phyloP scores from a whole-genome alignment of 2,888 invertebrate species.

The Eupeodes latifasciatus region DNA sequence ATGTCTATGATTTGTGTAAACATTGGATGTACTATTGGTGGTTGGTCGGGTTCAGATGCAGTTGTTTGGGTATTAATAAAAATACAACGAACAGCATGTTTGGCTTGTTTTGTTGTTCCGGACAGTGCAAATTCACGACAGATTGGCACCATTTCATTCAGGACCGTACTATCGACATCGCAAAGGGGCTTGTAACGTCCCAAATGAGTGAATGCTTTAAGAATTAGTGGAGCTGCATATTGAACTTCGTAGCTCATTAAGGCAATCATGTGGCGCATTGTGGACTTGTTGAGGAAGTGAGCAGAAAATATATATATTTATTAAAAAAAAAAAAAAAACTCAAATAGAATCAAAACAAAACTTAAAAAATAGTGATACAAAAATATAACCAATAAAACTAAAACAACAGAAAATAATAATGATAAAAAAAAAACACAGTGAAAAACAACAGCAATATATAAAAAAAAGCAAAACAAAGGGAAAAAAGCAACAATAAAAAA shows the following conservation, averaged over 20 bases:
- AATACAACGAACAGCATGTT: slow-evolving; percentile 97
- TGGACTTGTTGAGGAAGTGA: slow-evolving; percentile 94
- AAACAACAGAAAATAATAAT: too few species aligned
- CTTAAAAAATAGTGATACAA: too few species aligned
- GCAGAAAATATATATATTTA: slow-evolving; percentile 98
- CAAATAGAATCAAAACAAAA: too few species aligned
- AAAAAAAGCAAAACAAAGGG: too few species aligned
- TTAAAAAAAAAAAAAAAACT: too few species aligned
- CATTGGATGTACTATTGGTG: slow-evolving; percentile 86
- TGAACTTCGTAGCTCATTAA: slow-evolving; percentile 89
- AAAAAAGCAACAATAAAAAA: too few species aligned
- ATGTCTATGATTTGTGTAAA: slow-evolving; percentile 94
- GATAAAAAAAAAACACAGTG: too few species aligned
- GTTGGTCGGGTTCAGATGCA: slow-evolving; percentile 63
- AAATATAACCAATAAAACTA: too few species aligned
- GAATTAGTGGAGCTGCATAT: slow-evolving; percentile 90
- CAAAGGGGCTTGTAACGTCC: slow-evolving; percentile 94
- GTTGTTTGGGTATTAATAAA: slow-evolving; percentile 89
- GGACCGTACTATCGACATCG: slow-evolving; percentile 90
- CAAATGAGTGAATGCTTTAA: slow-evolving; percentile 93
- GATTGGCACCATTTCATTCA: slow-evolving; percentile 92
- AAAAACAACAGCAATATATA: too few species aligned
- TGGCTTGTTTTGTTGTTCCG: slow-evolving; percentile 97
- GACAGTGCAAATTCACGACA: slow-evolving; percentile 94
- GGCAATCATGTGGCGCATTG: slow-evolving; percentile 91